Conservation (phyloP, 2,888 invertebrate genomes). For the Lamellibrachia columna region DNA sequence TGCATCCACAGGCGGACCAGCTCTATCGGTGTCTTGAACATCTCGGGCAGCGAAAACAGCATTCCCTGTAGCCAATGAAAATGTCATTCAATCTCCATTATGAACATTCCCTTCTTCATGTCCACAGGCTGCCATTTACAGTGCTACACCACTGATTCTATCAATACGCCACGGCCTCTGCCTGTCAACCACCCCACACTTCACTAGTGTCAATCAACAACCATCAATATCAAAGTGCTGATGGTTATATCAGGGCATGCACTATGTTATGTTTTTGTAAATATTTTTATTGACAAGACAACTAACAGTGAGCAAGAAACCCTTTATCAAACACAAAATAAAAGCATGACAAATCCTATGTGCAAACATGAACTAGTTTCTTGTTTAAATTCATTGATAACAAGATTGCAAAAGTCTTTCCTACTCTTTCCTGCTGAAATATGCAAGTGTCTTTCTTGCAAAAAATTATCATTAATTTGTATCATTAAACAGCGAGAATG, state of each 20-base stretch:
- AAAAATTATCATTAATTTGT: neutral
- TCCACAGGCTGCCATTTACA: neutral
- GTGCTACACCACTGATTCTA: neutral
- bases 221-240: neutral
- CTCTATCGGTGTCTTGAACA: slow-evolving; percentile 81
- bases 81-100: neutral
- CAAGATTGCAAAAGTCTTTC: neutral
- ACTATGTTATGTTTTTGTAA: neutral
- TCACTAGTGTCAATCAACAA: neutral
- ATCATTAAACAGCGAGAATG: neutral
- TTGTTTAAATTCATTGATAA: neutral
- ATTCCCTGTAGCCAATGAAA: slow-evolving; percentile 76
- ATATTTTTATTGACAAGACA: neutral
- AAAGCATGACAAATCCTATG: too few species aligned
- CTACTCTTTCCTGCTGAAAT: neutral
- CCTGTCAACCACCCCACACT: neutral
- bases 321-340: neutral
- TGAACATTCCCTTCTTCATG: neutral
- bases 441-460: neutral
- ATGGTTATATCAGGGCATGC: neutral
- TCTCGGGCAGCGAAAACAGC: slow-evolving; percentile 88
- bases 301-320: neutral
- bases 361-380: too few species aligned
- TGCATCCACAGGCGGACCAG: slow-evolving; percentile 92
- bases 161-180: too few species aligned